Evolutionary conservation across 2,113 vertebrate genomes (phyloP), one percentile per base, ranked within the genome.

Genomic region (Zootoca vivipara): DNA sequence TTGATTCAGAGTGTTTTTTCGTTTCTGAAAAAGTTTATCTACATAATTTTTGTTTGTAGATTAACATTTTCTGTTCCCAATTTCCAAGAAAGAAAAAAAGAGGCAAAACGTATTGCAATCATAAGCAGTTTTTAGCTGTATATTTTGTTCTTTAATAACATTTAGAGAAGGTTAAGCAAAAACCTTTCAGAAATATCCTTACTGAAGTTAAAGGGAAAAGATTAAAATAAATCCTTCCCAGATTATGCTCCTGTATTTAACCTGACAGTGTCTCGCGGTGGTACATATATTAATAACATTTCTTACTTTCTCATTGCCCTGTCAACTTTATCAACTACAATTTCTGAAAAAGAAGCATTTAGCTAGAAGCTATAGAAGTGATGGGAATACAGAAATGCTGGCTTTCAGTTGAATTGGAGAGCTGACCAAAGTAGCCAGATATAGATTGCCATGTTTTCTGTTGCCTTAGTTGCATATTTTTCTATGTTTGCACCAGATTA

Each of bases 251-350:
- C 9, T 79, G 74, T 78, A 72, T 77, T 80, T 28, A 26, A 0
- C 72, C 67, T 95, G 95, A 92, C 93, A 93, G 80, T 95, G 95
- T 95, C 94, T 94, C 95, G 88, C 91, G 83, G 6, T 90, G 85
- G 35, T 86, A 92, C 84, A 87, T 78, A 83, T 0, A 1, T 85
- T 85, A 91, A 89, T 78, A 90, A 78, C 30, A 28, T 83, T 78
- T 91, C 89, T 77, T 38, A 87, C 65, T 85, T 85, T 89, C 70
- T 92, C 16, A 15, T 30, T 87, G 38, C 78, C 69, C 89, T 81
- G 24, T 87, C 80, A 77, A 69, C 30, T 30, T 38, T 33, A 56
- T 78, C 26, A 82, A 82, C 75, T 86, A 38, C 5, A 35, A 10
- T 86, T 46, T 52, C 46, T 72, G 52, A 58, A 62, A 81, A 18